Base-by-base conservation (phyloP, 2,888 invertebrate genomes). In the Neoaliturus tenellus region DNA sequence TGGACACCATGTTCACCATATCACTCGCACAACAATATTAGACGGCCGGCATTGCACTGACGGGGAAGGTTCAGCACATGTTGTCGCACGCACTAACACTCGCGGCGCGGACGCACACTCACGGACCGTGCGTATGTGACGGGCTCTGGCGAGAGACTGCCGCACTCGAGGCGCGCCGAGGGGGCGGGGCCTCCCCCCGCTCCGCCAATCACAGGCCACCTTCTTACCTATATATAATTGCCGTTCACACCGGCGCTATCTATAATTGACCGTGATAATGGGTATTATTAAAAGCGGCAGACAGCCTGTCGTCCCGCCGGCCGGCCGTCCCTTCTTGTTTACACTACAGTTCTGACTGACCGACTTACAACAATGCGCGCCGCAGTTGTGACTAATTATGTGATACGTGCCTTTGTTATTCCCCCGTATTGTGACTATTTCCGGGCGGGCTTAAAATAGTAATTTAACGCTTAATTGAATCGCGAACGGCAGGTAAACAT, bases 251-350 rank as follows among this genome's bases (percentile, higher is more conserved):
- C 71, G 55, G 71, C 55, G 35, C 55, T 69, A 73, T 82, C 73
- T 71, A 55, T 82, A 82, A 82, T 82, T 82, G 82, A 51, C 71
- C 44, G 25, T 55, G 82, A 82, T 82, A 82, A 73, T 82, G 35
- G 39, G 48, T 55, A 55, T 73, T 82, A 73, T 82, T 82, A 82
- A 35, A 73, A 71, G 35, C 69, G 44, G 44, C 78, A 55, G 78
- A 78, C 78, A 8, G 44, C 75, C 25, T 44, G 44, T 48, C 44
- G 71, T 71, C 41, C 41, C 14, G n/a, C n/a, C n/a, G n/a, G 31
- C 31, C 33, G 69, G 69, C 20, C 44, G 44, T 25, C 44, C 12
- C 75, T 44, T 44, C 28, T 75, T 75, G 75, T 75, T 75, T 75
- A 75, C 75, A 44, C 48, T 75, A 39, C 17, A 4, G 62, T 31